These are phyloP conservation scores for Meleagris gallopavo DNA, from an alignment of 2,113 vertebrate species.

Conservation along the genomic window DNA sequence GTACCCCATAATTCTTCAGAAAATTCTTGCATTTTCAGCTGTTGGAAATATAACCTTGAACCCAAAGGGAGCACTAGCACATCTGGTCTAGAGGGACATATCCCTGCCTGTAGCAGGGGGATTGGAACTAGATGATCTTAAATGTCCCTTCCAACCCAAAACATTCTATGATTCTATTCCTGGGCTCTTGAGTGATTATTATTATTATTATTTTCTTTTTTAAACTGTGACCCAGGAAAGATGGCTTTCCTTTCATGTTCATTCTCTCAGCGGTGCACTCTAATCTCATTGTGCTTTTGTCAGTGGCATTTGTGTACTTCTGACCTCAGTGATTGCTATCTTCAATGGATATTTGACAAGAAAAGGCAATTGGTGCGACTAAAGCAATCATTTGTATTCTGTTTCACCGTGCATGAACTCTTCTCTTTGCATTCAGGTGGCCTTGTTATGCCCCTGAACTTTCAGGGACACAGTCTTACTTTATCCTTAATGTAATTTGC, in stretches of 20 bases:
- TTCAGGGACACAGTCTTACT: not conserved
- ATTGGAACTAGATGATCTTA: no score
- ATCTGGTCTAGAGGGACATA: no score
- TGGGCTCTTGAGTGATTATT: not conserved
- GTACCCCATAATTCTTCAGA: not conserved
- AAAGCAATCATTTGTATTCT: not conserved
- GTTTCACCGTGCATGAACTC: not conserved
- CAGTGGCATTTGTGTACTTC: not conserved
- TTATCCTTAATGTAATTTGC: not conserved
- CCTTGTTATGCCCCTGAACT: not conserved
- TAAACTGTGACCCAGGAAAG: not conserved
- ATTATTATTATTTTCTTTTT: not conserved
- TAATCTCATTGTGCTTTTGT: not conserved
- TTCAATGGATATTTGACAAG: not conserved
- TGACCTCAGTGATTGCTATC: not conserved
- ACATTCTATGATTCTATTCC: not conserved
- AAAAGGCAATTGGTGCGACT: not conserved
- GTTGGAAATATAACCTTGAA: not conserved
- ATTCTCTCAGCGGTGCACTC: not conserved
- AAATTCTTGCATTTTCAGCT: not conserved
- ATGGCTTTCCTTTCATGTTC: not conserved
- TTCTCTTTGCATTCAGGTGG: not conserved
- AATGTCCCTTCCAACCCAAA: no score
- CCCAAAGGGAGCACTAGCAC: not conserved
- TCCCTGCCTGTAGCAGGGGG: no score